phyloP scores from a whole-genome alignment of 2,888 invertebrate species.

The Aphidoletes aphidimyza region DNA sequence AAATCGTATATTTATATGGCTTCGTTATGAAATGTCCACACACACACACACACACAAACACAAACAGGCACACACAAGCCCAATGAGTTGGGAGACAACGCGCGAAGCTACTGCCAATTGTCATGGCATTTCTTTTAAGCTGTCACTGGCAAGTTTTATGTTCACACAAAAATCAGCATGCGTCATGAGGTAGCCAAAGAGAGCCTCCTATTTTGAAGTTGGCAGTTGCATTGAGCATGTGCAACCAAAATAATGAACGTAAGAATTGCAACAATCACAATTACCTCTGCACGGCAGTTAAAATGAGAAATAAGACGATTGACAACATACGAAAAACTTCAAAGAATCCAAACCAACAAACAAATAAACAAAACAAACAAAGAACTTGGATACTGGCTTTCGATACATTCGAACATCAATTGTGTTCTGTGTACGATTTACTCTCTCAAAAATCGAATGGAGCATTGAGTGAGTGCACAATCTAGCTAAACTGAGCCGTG shows the following conservation, averaged over 20 bases:
- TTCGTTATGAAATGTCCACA: constrained; percentile 3
- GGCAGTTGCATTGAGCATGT: constrained; percentile 10
- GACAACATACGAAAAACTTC: constrained; percentile 25
- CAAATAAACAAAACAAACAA: too few species aligned
- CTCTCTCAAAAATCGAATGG: too few species aligned
- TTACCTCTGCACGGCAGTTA: constrained; percentile 34
- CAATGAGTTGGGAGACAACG: too few species aligned
- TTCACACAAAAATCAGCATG: constrained; percentile 44
- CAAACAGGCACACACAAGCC: too few species aligned
- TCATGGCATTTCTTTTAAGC: constrained; percentile 21
- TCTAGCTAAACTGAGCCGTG: neutral
- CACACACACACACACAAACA: too few species aligned
- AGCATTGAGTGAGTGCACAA: too few species aligned
- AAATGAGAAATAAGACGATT: constrained; percentile 38
- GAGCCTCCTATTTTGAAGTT: neutral
- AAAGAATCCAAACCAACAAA: neutral
- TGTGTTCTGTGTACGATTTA: neutral
- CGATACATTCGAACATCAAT: constrained; percentile 16
- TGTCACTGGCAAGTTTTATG: constrained; percentile 38
- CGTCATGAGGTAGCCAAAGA: too few species aligned
- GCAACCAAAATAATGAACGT: constrained; percentile 24
- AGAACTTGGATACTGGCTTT: too few species aligned
- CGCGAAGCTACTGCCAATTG: constrained; percentile 29
- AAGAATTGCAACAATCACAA: constrained; percentile 26
- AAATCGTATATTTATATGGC: constrained; percentile 20